Evolutionary conservation across 2,113 vertebrate genomes (phyloP).

Genomic region (Sylvilagus bachmani): DNA sequence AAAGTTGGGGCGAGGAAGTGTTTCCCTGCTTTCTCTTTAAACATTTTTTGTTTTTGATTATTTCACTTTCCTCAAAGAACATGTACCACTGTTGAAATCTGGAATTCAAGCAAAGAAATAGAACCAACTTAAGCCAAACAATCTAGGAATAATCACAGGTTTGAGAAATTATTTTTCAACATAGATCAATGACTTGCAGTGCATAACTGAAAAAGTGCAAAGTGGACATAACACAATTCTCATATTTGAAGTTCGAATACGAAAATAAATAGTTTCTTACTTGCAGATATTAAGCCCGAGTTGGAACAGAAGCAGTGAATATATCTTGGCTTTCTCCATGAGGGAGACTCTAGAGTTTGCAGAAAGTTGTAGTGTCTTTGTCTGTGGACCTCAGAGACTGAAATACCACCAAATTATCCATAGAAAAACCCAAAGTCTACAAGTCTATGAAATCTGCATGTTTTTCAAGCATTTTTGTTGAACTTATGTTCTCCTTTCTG

Average conservation of each 20-base stretch:
- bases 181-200: background rate
- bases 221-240: background rate
- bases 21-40: conserved; percentile 6
- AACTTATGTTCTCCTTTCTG: background rate
- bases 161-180: conserved; percentile 35
- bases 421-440: background rate
- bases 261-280: background rate
- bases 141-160: conserved; percentile 18
- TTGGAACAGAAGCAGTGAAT: background rate
- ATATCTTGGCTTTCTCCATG: background rate
- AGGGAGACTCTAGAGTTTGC: background rate
- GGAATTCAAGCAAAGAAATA: background rate
- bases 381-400: background rate
- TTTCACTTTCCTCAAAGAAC: background rate
- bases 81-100: background rate
- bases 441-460: background rate
- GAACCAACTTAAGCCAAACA: background rate
- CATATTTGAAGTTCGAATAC: conserved; percentile 33
- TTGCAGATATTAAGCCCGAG: background rate
- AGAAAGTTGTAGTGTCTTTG: background rate
- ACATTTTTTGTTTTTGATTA: background rate
- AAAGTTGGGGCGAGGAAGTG: background rate
- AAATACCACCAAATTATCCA: background rate
- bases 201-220: background rate
- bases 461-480: background rate